Conservation (phyloP, 2,797 vertebrate species). For the Hydrophis major region DNA sequence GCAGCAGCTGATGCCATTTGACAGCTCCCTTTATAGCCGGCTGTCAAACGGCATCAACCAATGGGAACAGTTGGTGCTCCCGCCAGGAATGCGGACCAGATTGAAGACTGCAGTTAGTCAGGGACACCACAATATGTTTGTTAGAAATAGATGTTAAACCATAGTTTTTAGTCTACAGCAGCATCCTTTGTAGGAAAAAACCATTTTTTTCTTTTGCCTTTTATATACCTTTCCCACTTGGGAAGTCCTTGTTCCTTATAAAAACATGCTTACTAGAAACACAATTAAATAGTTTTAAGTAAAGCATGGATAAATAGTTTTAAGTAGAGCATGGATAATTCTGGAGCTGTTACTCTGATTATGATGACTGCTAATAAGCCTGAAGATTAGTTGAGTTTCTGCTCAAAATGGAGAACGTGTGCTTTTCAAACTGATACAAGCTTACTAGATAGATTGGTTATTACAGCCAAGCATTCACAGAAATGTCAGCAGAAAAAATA, state of each 20-base stretch:
- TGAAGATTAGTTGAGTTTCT: conserved; percentile 85
- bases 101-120: too few relatives aligned
- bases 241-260: neutral
- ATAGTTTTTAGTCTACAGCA: neutral
- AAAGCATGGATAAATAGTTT: neutral
- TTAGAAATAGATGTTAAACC: neutral
- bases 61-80: too few relatives aligned
- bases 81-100: too few relatives aligned
- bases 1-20: too few relatives aligned
- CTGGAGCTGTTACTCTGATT: conserved; percentile 86
- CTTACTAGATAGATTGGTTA: conserved; percentile 80
- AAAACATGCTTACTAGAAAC: neutral
- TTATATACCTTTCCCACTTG: neutral
- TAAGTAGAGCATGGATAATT: conserved; percentile 77
- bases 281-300: neutral
- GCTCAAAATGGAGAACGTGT: conserved; percentile 83
- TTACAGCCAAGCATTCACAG: conserved; percentile 86
- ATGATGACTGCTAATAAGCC: conserved; percentile 84
- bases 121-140: neutral
- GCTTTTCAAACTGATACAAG: conserved; percentile 72
- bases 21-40: too few relatives aligned
- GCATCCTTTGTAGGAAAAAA: neutral
- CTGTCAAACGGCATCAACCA: too few relatives aligned
- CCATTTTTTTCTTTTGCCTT: neutral
- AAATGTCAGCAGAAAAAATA: conserved; percentile 83